These are phyloP conservation scores for Cheirogaleus medius DNA, from an alignment of 2,113 vertebrate species.

Conservation along the genomic window DNA sequence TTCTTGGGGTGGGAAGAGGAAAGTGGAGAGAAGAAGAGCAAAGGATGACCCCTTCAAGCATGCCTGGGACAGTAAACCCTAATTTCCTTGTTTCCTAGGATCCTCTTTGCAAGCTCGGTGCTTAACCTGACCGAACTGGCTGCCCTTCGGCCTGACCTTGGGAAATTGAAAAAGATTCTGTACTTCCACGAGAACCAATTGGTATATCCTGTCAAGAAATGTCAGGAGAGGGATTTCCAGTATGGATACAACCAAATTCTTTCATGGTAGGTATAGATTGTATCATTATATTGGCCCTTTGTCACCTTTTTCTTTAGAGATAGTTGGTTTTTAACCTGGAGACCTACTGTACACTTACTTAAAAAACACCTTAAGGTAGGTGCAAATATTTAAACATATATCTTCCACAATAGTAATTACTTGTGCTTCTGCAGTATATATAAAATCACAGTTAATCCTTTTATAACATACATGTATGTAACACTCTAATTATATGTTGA, in stretches of 20 bases:
- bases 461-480: background rate
- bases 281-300: slow-evolving; percentile 9
- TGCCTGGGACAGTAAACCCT: slow-evolving; percentile 83
- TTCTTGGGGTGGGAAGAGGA: slow-evolving; percentile 69
- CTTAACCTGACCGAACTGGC: slow-evolving; percentile 94
- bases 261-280: slow-evolving; percentile 86
- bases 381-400: background rate
- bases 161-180: slow-evolving; percentile 93
- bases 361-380: background rate
- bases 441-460: background rate
- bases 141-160: slow-evolving; percentile 94
- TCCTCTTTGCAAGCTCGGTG: slow-evolving; percentile 95
- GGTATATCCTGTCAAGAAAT: slow-evolving; percentile 94
- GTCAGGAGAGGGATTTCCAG: slow-evolving; percentile 95
- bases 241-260: slow-evolving; percentile 97
- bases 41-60: slow-evolving; percentile 84
- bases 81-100: slow-evolving; percentile 90
- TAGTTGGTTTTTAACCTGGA: slow-evolving; percentile 34
- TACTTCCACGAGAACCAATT: slow-evolving; percentile 99
- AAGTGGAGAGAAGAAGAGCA: slow-evolving; percentile 64
- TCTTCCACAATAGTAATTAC: slow-evolving; percentile 6
- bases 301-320: slow-evolving; percentile 35
- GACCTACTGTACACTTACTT: background rate
- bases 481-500: slow-evolving; percentile 14
- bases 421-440: background rate